phyloP scores from a whole-genome alignment of 2,113 vertebrate species.

The Psilopsiagon aurifrons region DNA sequence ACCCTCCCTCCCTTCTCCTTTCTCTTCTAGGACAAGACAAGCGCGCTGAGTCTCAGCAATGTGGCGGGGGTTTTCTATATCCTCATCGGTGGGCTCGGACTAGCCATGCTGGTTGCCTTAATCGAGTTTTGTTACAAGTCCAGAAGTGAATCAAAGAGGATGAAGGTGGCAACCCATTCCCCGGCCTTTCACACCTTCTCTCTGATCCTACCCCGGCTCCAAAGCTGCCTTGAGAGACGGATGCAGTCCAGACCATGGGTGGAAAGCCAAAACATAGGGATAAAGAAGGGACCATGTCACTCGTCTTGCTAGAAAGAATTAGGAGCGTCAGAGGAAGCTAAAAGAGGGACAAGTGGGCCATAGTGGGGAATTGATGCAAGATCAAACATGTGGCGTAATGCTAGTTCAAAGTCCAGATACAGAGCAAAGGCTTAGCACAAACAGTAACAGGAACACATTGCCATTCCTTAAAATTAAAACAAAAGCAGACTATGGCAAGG shows the following conservation, averaged over 20 bases:
- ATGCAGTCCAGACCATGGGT: conserved; percentile 65
- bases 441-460: background rate
- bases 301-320: background rate
- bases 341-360: background rate
- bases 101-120: conserved; percentile 99
- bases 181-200: conserved; percentile 84
- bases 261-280: conserved; percentile 37
- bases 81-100: conserved; percentile 95
- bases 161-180: conserved; percentile 93
- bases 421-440: background rate
- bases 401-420: background rate
- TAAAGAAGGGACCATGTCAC: background rate
- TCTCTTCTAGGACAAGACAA: conserved; percentile 93
- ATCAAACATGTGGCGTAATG: background rate
- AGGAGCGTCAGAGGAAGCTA: background rate
- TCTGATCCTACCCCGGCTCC: conserved; percentile 80
- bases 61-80: conserved; percentile 99
- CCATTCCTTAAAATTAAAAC: background rate
- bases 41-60: conserved; percentile 97
- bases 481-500: background rate
- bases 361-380: background rate
- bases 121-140: conserved; percentile 99
- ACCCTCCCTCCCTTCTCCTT: conserved; percentile 48
- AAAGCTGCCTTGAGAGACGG: conserved; percentile 80
- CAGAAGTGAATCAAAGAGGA: conserved; percentile 94